Percentiles rank a stretch among this genome's conserved stretches.
Evolutionary conservation across 2,113 vertebrate genomes (phyloP).

Genomic region (Grammomys surdaster): DNA sequence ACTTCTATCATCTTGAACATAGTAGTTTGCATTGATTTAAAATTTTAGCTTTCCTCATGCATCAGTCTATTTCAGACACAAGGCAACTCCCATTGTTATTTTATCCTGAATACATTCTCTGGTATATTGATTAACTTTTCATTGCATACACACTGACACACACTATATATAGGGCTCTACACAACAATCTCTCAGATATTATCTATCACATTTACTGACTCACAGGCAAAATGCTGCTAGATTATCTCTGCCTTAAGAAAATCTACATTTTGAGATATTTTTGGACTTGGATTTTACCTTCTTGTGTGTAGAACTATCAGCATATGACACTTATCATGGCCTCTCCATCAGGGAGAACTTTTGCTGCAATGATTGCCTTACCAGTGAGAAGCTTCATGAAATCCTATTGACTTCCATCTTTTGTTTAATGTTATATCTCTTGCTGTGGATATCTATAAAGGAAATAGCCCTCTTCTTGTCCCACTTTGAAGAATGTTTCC

Average conservation of each 20-base stretch:
- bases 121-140: neutral
- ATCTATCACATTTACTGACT: neutral
- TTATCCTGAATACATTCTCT: neutral
- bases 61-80: neutral
- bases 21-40: neutral
- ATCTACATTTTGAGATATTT: neutral
- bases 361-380: neutral
- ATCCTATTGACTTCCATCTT: neutral
- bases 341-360: neutral
- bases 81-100: neutral
- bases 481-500: neutral
- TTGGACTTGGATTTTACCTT: neutral
- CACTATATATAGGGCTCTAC: neutral
- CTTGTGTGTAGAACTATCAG: neutral
- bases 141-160: no score
- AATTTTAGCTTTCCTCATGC: neutral
- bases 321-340: neutral
- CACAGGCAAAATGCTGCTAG: neutral
- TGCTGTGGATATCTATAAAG: neutral
- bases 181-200: neutral
- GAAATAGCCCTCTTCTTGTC: neutral
- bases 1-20: neutral
- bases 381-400: neutral
- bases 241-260: neutral
- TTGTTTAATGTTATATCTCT: neutral